Percentiles rank a stretch among this genome's conserved stretches.
These are phyloP conservation scores for Halcyon smyrnensis DNA, from an alignment of 2,797 vertebrate species.

Conservation along the genomic window DNA sequence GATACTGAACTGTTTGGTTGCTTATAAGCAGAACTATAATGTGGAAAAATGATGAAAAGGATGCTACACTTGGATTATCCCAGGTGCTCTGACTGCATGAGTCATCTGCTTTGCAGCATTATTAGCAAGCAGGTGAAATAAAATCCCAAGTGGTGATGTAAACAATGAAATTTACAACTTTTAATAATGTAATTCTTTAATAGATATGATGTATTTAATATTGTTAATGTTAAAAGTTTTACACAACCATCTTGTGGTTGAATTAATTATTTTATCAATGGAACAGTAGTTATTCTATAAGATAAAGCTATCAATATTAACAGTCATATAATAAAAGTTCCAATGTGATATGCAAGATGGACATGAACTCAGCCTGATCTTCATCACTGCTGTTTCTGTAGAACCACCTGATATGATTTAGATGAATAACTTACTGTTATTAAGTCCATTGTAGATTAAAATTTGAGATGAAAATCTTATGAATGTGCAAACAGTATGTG, in stretches of 20 bases:
- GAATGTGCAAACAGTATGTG: neutral
- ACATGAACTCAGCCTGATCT: neutral
- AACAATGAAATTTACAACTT: neutral
- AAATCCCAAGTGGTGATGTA: neutral
- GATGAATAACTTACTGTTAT: neutral
- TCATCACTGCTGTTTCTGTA: neutral
- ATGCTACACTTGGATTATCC: neutral
- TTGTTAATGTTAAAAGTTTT: neutral
- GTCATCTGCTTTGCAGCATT: neutral
- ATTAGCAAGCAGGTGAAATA: neutral
- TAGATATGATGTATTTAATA: neutral
- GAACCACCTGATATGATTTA: neutral
- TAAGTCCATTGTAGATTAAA: neutral
- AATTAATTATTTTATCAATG: neutral
- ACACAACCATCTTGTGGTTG: neutral
- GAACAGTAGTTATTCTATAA: neutral
- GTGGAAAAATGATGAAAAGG: neutral
- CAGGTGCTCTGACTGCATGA: neutral
- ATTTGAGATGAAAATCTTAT: neutral
- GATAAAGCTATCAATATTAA: neutral
- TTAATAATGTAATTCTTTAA: neutral
- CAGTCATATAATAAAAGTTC: neutral
- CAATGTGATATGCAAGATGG: neutral
- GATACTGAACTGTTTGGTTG: neutral
- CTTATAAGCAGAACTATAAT: neutral